Evolutionary conservation across 2,888 invertebrate species (phyloP), one percentile per base, ranked within the genome.

Genomic region (Syrphus vitripennis): DNA sequence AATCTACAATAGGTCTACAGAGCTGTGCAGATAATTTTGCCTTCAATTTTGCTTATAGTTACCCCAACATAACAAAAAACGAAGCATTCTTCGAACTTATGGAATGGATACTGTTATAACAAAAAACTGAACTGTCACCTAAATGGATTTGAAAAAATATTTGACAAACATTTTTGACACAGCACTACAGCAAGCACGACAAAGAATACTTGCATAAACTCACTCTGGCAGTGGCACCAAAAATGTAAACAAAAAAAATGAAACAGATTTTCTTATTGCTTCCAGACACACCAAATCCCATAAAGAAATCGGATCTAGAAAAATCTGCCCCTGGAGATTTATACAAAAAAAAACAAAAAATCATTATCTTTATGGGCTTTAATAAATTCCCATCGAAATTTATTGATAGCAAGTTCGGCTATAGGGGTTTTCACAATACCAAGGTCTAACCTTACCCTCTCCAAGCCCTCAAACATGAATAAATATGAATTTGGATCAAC

Each of bases 281-380:
- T 16, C 10, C 19, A 26, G 14, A 42, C 61, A 63, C 61, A 29
- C 63, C 45, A 31, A 45, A 31, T 50, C 50, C 48, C 50, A 67
- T 29, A 74, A 16, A 63, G 79, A 83, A 83, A 75, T 79, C 53
- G 45, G 42, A 83, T 83, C 63, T 14, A 61, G 24, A 29, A 53
- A 12, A 34, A 57, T 42, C 45, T 10, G 29, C 24, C 74, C 55
- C 40, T 29, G 37, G 65, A 76, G 74, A 80, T 71, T 80, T 72
- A 70, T 74, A 61, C 24, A 37, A 19, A 12, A 59, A 21, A 1
- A 19, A 59, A 57, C 24, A 67, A 59, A 79, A 77, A 80, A 67
- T 80, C 70, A 80, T 77, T 84, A 80, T 77, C 80, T 80, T 76
- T 61, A 80, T 80, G 76, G 75, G 71, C 70, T 76, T 65, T 71